phyloP scores from a whole-genome alignment of 2,797 vertebrate genomes.

The Leptatherina wallacei region DNA sequence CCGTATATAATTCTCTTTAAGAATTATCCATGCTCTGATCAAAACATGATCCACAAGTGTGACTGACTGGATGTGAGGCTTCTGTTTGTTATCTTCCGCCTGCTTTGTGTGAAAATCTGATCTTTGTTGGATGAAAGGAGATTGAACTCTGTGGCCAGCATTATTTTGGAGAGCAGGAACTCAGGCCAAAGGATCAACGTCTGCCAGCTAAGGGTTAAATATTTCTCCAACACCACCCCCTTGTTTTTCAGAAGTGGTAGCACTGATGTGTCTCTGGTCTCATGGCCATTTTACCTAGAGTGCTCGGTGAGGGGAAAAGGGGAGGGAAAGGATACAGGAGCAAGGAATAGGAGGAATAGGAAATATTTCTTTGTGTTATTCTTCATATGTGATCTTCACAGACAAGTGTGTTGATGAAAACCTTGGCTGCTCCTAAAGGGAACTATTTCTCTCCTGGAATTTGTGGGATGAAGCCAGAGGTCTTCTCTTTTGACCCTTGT shows the following conservation, averaged over 20 bases:
- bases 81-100: slow-evolving; percentile 6
- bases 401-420: slow-evolving; percentile 65
- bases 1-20: slow-evolving; percentile 1
- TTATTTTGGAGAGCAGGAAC: slow-evolving; percentile 39
- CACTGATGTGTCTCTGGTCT: slow-evolving; percentile 71
- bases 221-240: slow-evolving; percentile 66
- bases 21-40: slow-evolving; percentile 21
- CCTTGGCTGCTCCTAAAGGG: slow-evolving; percentile 68
- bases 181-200: slow-evolving; percentile 34
- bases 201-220: slow-evolving; percentile 76
- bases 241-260: slow-evolving; percentile 75
- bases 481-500: slow-evolving; percentile 74
- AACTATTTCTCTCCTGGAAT: slow-evolving; percentile 70
- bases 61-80: slow-evolving; percentile 31
- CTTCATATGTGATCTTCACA: slow-evolving; percentile 61
- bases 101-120: slow-evolving; percentile 40
- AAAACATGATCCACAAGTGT: slow-evolving; percentile 28
- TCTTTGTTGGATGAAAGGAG: slow-evolving; percentile 37
- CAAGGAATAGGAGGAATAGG: slow-evolving; percentile 38
- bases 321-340: slow-evolving; percentile 27
- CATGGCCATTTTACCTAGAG: slow-evolving; percentile 64
- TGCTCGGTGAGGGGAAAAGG: slow-evolving; percentile 54
- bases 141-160: slow-evolving; percentile 33
- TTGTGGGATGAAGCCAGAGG: slow-evolving; percentile 75
- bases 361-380: slow-evolving; percentile 54